Base-by-base conservation (phyloP, 2,113 vertebrate species). In the Brienomyrus longianalis region DNA sequence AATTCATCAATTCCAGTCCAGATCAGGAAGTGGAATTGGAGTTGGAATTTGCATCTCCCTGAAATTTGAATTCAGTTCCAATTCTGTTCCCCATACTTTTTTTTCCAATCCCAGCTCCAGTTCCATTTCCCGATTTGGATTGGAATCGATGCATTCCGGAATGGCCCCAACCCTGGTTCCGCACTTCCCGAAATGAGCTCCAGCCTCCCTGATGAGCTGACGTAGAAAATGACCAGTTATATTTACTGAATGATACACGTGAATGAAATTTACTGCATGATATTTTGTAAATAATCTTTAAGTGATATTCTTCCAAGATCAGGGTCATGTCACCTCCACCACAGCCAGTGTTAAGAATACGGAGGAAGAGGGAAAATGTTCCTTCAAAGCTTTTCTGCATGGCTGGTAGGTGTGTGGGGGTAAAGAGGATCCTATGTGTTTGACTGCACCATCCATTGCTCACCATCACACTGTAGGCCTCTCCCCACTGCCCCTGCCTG, bases 381-480 rank as follows among this genome's bases (percentile, higher is more conserved):
- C 70, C 15, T 77, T 77, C 74, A 80, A 35, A 43, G 1, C 13
- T 1, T 43, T 39, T 80, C 17, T 80, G 19, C 74, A 43, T n/a
- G 5, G 15, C 31, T 15, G n/a, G 31, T 74, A 31, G 66, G 31
- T 74, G 66, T 35, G 27, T 70, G 66, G 35, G 31, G 11, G 11
- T 23, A 27, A 31, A 31, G 62, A 27, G 10, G n/a, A 74, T 35
- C 31, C 13, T 35, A 13, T 11, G 31, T 77, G 70, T 77, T 39
- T 77, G 31, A 1, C n/a, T 39, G 74, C 31, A 80, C 15, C 62
- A 70, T 31, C 0, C 62, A 70, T 0, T 31, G 62, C 96, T 94
- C 93, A 96, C 96, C 94, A 93, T 95, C 92, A 96, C 93, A 90
- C 96, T 94, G 35, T 95, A 96, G 0, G 93, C 93, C 92, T 96